phyloP scores from a whole-genome alignment of 2,888 invertebrate species.

The Watsonalla cultraria region DNA sequence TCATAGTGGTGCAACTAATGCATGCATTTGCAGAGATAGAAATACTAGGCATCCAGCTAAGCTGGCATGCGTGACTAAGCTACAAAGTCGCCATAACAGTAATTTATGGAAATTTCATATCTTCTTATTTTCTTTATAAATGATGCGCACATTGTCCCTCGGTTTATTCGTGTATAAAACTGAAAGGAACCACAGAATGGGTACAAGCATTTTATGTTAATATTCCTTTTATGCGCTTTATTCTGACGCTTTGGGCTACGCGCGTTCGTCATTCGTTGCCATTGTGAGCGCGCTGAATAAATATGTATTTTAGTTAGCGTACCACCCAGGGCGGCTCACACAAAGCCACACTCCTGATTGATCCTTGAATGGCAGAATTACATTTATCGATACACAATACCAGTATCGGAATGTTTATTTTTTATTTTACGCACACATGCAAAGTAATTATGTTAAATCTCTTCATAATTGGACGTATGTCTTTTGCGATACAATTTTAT shows the following conservation, averaged over 20 bases:
- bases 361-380: constrained; percentile 64
- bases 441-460: constrained; percentile 15
- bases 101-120: background rate
- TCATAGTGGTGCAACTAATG: no score
- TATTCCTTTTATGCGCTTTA: constrained; percentile 17
- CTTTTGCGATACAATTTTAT: background rate
- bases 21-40: no score
- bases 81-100: background rate
- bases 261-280: constrained; percentile 60
- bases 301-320: constrained; percentile 62
- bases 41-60: no score
- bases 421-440: constrained; percentile 11
- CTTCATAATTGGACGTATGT: constrained; percentile 19
- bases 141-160: background rate
- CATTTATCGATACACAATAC: constrained; percentile 32
- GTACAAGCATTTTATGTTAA: constrained; percentile 8
- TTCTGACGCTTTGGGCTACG: constrained; percentile 40
- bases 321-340: constrained; percentile 67
- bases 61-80: background rate
- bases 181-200: constrained; percentile 4
- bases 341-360: constrained; percentile 63
- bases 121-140: background rate
- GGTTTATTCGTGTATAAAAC: background rate
- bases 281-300: constrained; percentile 71
- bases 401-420: constrained; percentile 18